A percentile compares a stretch with the other conserved stretches of the same genome.
Evolutionary conservation across 1,140 invertebrate species (phyloP).

Genomic region (Panulirus ornatus): DNA sequence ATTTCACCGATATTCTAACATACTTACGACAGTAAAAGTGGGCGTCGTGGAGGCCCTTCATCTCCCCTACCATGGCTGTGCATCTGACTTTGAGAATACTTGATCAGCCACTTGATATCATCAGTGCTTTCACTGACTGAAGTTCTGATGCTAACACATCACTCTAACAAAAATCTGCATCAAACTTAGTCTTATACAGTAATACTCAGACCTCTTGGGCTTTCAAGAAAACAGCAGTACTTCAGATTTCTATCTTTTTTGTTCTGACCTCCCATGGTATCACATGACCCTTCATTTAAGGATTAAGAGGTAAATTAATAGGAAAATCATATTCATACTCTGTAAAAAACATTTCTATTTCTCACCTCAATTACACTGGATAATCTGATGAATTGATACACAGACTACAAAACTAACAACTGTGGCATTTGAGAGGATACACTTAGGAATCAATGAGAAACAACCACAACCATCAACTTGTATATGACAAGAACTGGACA

Average conservation of each 20-base stretch:
- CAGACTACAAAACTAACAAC: slow-evolving; percentile 63
- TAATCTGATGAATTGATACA: slow-evolving; percentile 65
- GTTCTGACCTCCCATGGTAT: neutral
- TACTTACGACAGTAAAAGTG: neutral
- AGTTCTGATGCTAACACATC: too few species aligned
- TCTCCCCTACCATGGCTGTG: neutral
- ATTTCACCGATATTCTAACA: neutral
- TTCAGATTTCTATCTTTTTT: too few species aligned
- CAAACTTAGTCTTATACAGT: neutral
- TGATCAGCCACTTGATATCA: too few species aligned
- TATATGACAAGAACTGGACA: neutral
- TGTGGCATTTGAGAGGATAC: slow-evolving; percentile 52
- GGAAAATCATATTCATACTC: slow-evolving; percentile 11
- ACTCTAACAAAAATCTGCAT: neutral
- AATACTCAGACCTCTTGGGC: neutral
- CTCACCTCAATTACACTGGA: slow-evolving; percentile 68
- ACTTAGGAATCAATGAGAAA: slow-evolving; percentile 26
- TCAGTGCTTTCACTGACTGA: too few species aligned
- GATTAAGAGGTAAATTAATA: neutral
- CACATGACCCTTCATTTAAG: neutral
- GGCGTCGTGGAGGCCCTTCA: neutral
- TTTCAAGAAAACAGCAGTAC: too few species aligned
- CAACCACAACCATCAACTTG: slow-evolving; percentile 10
- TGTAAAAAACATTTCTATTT: slow-evolving; percentile 62
- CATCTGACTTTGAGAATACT: too few species aligned